Conservation (phyloP, 2,888 invertebrate genomes). For the Cecidostiba fungosa region DNA sequence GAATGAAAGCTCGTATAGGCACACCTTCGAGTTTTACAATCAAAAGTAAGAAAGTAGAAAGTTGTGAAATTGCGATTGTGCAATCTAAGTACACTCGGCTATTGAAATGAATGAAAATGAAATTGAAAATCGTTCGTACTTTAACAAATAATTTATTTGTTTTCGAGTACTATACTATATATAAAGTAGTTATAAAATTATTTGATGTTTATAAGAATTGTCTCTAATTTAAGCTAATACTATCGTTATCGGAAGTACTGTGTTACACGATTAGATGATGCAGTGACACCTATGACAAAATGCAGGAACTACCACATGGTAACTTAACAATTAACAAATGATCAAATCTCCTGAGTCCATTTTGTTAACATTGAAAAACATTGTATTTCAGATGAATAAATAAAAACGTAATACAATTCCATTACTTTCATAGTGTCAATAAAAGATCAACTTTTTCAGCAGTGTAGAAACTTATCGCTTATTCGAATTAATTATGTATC, state of each 20-base stretch:
- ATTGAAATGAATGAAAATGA: neutral
- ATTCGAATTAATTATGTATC: constrained; percentile 32
- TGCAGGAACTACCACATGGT: neutral
- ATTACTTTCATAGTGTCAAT: constrained; percentile 27
- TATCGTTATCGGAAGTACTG: neutral
- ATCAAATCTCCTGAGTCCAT: neutral
- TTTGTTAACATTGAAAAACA: constrained; percentile 34
- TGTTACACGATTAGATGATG: neutral
- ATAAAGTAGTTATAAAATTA: neutral
- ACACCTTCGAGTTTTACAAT: neutral
- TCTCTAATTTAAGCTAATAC: neutral
- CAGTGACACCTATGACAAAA: neutral
- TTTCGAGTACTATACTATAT: neutral
- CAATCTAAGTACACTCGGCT: neutral
- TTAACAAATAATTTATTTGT: neutral
- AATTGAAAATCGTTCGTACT: neutral
- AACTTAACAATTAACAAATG: constrained; percentile 1
- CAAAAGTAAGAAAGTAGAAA: neutral
- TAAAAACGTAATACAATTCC: constrained; percentile 39
- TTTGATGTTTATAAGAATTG: neutral
- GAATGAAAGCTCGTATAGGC: neutral
- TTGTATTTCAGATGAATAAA: constrained; percentile 37
- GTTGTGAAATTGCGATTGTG: neutral
- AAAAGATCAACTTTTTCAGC: neutral
- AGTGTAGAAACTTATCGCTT: constrained; percentile 40